phyloP scores from a whole-genome alignment of 2,113 vertebrate species.

The Coturnix japonica region DNA sequence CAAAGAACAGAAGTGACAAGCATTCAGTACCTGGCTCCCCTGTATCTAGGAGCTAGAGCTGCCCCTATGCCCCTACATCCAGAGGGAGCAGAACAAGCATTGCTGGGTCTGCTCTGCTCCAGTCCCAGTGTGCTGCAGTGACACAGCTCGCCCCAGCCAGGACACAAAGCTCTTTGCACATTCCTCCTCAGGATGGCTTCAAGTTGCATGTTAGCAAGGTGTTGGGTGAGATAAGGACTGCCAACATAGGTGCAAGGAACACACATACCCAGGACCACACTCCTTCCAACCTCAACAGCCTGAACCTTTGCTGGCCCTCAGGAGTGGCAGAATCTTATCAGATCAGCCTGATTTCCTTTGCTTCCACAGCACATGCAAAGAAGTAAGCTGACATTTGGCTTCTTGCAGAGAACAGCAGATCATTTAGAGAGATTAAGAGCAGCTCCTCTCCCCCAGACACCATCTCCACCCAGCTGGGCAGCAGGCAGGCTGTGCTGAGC shows the following conservation, averaged over 20 bases:
- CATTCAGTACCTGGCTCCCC: background rate
- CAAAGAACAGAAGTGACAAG: background rate
- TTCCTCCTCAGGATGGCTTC: background rate
- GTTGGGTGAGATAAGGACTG: background rate
- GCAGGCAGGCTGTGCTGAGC: background rate
- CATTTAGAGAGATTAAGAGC: constrained; percentile 24
- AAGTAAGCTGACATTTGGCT: constrained; percentile 42
- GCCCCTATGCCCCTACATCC: background rate
- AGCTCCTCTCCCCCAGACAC: background rate
- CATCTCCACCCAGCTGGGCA: background rate
- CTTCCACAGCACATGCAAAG: constrained; percentile 36
- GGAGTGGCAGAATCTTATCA: background rate
- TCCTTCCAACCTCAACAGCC: background rate
- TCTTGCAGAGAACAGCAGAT: constrained; percentile 53
- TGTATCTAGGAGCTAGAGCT: background rate
- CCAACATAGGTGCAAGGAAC: too few relatives aligned
- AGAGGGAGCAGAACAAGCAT: background rate
- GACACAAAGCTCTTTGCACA: background rate
- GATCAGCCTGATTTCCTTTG: constrained; percentile 26
- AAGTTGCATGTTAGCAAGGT: background rate
- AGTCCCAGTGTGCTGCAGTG: background rate
- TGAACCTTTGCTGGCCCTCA: background rate
- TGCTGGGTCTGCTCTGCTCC: background rate
- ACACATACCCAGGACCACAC: background rate
- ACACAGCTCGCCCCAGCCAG: background rate